Base-by-base conservation (phyloP, 2,888 invertebrate species). In the Rhagonycha fulva region DNA sequence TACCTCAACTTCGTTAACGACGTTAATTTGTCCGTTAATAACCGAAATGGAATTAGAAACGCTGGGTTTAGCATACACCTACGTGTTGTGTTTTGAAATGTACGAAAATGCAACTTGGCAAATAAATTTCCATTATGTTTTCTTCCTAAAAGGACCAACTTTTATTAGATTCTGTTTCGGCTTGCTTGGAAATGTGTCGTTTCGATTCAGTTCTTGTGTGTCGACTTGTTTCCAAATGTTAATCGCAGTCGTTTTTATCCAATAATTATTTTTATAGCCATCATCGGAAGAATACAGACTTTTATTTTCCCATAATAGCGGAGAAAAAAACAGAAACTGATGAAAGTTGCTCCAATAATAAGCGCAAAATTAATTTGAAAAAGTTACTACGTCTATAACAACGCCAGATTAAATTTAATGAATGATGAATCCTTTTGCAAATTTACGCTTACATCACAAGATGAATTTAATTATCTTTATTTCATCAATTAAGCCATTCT, bases 1-100 rank as follows among this genome's bases (percentile, higher is more conserved):
- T 61, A 68, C 68, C 68, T n/a, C 67, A 72, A 72, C 68, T 72
- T 72, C 62, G 68, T 72, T 72, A 72, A 72, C 72, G 61, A 72
- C 68, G 72, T 72, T 72, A 72, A 72, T 72, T 72, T 72, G 72
- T 72, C 68, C 68, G 72, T 72, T 72, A 72, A 72, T 72, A 72
- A 68, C 68, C 68, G 28, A 72, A 61, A 67, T 68, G 66, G 61
- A 23, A 68, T 68, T 72, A 68, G 68, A 72, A 9, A 47, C 47
- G 47, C n/a, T 47, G 47, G 47, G 47, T 47, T 47, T 47, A 47
- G 47, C 47, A 47, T 47, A 47, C 7, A 47, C n/a, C n/a, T 47
- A 47, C 47, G 47, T 47, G 47, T 47, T n/a, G n/a, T 47, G 47
- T 47, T 47, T 47, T 47, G n/a, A 47, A 47, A 47, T 47, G 47